These are phyloP conservation scores for Dione vanillae DNA, from an alignment of 2,888 invertebrate species.

Conservation along the genomic window DNA sequence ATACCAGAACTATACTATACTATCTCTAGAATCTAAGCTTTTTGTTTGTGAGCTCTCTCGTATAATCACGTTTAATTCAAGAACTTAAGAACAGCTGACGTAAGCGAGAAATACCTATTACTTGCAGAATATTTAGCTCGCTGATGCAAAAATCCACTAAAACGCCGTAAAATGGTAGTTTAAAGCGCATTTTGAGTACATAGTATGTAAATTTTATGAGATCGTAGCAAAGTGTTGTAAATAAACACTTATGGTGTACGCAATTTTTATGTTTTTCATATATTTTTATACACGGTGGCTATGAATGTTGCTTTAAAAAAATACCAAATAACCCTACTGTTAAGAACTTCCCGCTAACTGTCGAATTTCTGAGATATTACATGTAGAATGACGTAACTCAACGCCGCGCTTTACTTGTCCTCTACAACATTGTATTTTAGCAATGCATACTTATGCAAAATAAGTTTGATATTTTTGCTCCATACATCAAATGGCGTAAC, in stretches of 20 bases:
- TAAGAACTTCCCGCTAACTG: too few relatives aligned
- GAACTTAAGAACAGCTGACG: constrained; percentile 25
- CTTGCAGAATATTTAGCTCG: constrained; percentile 30
- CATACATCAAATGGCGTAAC: too few relatives aligned
- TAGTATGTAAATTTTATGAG: constrained; percentile 26
- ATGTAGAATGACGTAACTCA: too few relatives aligned
- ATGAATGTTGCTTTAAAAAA: too few relatives aligned
- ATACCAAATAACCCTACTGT: too few relatives aligned
- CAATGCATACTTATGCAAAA: too few relatives aligned
- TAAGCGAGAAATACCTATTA: constrained; percentile 23
- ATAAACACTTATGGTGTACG: constrained; percentile 10
- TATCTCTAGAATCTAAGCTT: constrained; percentile 7
- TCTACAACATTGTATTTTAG: too few relatives aligned
- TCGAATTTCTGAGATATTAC: too few relatives aligned
- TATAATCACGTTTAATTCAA: constrained; percentile 24
- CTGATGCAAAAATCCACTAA: constrained; percentile 29
- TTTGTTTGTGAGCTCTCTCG: constrained; percentile 11
- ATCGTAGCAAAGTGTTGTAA: constrained; percentile 6
- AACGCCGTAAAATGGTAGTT: constrained; percentile 14
- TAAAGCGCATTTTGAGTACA: constrained; percentile 16
- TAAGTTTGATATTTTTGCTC: too few relatives aligned
- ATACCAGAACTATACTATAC: neutral
- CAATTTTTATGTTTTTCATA: neutral
- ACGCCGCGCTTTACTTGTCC: too few relatives aligned
- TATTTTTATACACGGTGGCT: neutral